Percentiles rank a stretch among this genome's conserved stretches.
Conservation (phyloP, 2,797 vertebrate genomes). For the Iguana delicatissima region DNA sequence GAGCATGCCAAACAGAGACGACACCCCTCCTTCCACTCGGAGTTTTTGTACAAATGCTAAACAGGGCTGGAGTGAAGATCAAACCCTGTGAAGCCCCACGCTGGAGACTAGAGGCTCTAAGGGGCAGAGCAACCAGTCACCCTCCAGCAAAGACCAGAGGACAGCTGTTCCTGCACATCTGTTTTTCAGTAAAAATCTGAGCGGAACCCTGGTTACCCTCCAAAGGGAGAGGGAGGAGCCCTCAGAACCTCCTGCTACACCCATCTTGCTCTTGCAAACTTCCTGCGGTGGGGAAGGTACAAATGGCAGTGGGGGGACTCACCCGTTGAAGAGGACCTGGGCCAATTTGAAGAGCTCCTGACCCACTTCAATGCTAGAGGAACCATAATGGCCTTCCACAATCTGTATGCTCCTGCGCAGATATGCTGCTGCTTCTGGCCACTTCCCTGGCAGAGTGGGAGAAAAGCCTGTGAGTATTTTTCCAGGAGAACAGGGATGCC, state of each 20-base stretch:
- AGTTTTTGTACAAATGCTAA: too few species aligned
- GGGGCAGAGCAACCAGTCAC: too few species aligned
- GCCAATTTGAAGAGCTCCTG: constrained; percentile 94
- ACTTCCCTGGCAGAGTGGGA: constrained; percentile 82
- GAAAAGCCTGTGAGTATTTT: neutral
- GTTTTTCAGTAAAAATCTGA: too few species aligned
- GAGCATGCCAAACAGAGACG: neutral
- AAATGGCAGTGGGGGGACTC: constrained; percentile 16
- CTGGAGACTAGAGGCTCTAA: too few species aligned
- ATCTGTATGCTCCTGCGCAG: constrained; percentile 83
- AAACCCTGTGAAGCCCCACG: too few species aligned
- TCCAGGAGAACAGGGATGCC: neutral
- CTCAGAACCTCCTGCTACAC: neutral
- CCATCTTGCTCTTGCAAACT: neutral
- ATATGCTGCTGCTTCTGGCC: constrained; percentile 87
- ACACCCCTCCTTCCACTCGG: too few species aligned
- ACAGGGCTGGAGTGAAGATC: neutral
- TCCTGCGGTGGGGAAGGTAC: too few species aligned
- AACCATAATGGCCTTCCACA: constrained; percentile 85
- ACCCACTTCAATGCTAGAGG: constrained; percentile 89
- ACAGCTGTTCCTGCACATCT: too few species aligned
- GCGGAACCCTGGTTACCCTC: neutral
- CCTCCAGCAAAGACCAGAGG: too few species aligned
- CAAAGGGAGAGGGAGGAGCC: neutral
- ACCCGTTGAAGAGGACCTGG: constrained; percentile 97